phyloP scores from a whole-genome alignment of 2,888 invertebrate genomes.

The Rhogogaster chlorosoma region DNA sequence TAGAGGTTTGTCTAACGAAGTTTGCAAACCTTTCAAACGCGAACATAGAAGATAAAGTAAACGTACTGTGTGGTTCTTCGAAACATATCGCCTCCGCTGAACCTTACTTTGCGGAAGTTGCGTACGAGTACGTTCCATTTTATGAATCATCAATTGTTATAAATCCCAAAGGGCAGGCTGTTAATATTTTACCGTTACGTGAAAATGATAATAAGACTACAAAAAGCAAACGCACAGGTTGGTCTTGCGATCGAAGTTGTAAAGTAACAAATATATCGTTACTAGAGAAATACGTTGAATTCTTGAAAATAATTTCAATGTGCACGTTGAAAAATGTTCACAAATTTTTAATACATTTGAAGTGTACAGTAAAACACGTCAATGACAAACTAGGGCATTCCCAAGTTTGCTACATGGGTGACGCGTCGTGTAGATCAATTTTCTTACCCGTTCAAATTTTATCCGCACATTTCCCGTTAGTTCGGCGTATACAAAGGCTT shows the following conservation, averaged over 20 bases:
- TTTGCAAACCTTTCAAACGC: background rate
- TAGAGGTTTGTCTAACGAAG: background rate
- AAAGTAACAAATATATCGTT: constrained; percentile 11
- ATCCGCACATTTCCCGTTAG: constrained; percentile 57
- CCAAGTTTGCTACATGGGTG: constrained; percentile 52
- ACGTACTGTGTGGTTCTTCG: constrained; percentile 51
- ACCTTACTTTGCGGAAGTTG: constrained; percentile 54
- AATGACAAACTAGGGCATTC: constrained; percentile 51
- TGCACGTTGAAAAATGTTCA: constrained; percentile 48
- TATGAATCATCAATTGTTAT: constrained; percentile 53
- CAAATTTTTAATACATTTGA: constrained; percentile 12
- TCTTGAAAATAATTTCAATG: constrained; percentile 30
- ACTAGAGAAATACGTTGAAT: constrained; percentile 33
- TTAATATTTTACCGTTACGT: constrained; percentile 52
- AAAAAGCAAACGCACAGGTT: constrained; percentile 46
- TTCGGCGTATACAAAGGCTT: constrained; percentile 54
- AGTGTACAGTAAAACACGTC: constrained; percentile 39
- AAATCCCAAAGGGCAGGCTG: constrained; percentile 50
- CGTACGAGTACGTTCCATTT: constrained; percentile 48
- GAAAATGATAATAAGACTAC: background rate
- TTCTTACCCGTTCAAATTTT: constrained; percentile 56
- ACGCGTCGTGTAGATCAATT: constrained; percentile 53
- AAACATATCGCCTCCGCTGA: constrained; percentile 55
- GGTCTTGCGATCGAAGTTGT: constrained; percentile 46
- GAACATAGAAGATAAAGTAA: constrained; percentile 22